These are phyloP conservation scores for Clanis bilineata DNA, from an alignment of 2,888 invertebrate genomes.

Conservation along the genomic window DNA sequence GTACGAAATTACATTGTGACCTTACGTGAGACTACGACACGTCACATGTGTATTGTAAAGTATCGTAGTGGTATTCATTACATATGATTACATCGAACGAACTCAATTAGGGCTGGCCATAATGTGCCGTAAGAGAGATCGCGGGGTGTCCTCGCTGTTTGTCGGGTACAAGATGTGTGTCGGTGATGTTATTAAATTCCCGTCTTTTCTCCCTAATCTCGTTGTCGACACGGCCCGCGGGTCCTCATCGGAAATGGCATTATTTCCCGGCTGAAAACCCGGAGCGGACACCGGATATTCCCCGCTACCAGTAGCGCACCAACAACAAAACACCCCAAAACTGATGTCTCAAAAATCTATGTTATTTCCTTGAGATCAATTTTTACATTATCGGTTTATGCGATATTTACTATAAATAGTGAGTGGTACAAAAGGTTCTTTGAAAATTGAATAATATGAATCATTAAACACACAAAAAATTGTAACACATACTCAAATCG, in stretches of 20 bases:
- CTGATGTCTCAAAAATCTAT: conserved; percentile 52
- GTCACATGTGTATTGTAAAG: neutral
- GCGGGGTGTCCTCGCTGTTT: conserved; percentile 34
- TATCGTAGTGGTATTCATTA: neutral
- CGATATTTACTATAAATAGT: neutral
- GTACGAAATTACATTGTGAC: neutral
- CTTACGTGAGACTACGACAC: neutral
- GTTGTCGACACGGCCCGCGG: conserved; percentile 68
- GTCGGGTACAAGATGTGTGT: conserved; percentile 57
- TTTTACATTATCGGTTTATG: conserved; percentile 22
- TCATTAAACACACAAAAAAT: too few species aligned
- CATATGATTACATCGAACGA: neutral
- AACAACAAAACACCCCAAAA: conserved; percentile 39
- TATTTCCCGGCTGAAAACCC: conserved; percentile 58
- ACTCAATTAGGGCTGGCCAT: neutral
- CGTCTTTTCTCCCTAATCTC: conserved; percentile 71
- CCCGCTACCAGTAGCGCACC: conserved; percentile 35
- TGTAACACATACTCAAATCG: neutral
- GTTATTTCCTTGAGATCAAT: conserved; percentile 50
- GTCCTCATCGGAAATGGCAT: conserved; percentile 76
- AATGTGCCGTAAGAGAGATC: neutral
- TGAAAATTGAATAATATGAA: too few species aligned
- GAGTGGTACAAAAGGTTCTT: too few species aligned
- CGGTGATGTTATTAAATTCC: conserved; percentile 70
- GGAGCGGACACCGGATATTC: conserved; percentile 68